Percentiles rank a stretch among this genome's conserved stretches.
phyloP scores from a whole-genome alignment of 2,888 invertebrate species.

The Tiphia femorata region DNA sequence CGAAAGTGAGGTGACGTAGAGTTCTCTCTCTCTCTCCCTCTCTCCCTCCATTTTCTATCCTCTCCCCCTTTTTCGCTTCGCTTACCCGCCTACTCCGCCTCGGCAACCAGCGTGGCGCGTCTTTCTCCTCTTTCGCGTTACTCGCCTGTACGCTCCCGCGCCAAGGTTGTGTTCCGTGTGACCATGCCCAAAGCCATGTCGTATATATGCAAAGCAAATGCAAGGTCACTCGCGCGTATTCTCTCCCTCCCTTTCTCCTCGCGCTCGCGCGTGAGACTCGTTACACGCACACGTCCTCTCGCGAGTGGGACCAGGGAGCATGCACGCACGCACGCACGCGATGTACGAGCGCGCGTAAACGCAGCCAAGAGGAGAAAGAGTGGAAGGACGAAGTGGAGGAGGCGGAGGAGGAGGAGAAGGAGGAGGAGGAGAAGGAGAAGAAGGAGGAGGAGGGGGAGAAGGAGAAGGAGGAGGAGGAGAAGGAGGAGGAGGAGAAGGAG shows the following conservation, averaged over 20 bases:
- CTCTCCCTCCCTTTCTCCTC: not conserved
- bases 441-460: too few species aligned
- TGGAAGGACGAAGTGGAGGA: too few species aligned
- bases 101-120: not conserved
- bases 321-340: constrained; percentile 2
- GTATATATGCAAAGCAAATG: constrained; percentile 58
- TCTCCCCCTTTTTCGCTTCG: constrained; percentile 8
- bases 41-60: constrained; percentile 16
- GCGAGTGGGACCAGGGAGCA: not conserved
- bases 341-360: constrained; percentile 1
- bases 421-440: too few species aligned
- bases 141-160: too few species aligned
- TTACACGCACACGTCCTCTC: not conserved
- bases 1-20: constrained; percentile 50
- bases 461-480: too few species aligned
- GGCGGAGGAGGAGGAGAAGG: too few species aligned
- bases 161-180: constrained; percentile 55
- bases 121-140: constrained; percentile 28
- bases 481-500: too few species aligned
- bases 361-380: too few species aligned
- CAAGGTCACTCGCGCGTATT: constrained; percentile 55
- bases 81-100: not conserved
- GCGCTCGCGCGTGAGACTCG: too few species aligned
- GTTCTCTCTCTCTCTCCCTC: constrained; percentile 20
- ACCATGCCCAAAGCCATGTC: constrained; percentile 53